phyloP scores from a whole-genome alignment of 2,113 vertebrate genomes.

The Leiothrix lutea region DNA sequence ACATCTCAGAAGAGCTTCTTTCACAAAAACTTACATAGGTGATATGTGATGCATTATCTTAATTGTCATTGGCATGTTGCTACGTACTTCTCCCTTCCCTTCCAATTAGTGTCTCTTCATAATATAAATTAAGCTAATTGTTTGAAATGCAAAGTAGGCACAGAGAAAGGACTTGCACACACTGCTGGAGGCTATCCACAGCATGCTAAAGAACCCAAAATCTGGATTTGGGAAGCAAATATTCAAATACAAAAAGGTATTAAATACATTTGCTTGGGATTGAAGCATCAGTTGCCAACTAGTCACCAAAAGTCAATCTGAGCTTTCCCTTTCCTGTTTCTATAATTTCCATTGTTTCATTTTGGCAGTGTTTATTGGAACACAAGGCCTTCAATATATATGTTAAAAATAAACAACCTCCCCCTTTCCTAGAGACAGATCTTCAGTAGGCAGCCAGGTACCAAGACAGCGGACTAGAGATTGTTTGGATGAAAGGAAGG shows the following conservation, averaged over 20 bases:
- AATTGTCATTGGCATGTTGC: neutral
- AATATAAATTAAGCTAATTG: neutral
- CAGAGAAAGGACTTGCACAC: neutral
- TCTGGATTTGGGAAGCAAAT: neutral
- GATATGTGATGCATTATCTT: neutral
- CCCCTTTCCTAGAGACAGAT: neutral
- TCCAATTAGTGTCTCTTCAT: neutral
- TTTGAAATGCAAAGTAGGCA: neutral
- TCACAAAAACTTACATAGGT: neutral
- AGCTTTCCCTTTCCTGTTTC: neutral
- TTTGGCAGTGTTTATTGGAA: neutral
- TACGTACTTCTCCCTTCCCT: neutral
- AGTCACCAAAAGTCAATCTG: neutral
- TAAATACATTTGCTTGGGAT: neutral
- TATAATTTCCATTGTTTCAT: neutral
- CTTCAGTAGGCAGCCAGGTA: neutral
- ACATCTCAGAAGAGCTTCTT: neutral
- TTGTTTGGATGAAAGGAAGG: neutral
- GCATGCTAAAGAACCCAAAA: neutral
- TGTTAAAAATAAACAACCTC: neutral
- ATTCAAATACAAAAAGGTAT: neutral
- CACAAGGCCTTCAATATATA: neutral
- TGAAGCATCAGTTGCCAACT: neutral
- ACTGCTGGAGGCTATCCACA: neutral
- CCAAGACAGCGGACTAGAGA: rapidly evolving